Percentiles rank a stretch among this genome's conserved stretches.
These are phyloP conservation scores for Chiridota heheva DNA, from an alignment of 35 echinoderm and acorn worm species.

Conservation along the genomic window DNA sequence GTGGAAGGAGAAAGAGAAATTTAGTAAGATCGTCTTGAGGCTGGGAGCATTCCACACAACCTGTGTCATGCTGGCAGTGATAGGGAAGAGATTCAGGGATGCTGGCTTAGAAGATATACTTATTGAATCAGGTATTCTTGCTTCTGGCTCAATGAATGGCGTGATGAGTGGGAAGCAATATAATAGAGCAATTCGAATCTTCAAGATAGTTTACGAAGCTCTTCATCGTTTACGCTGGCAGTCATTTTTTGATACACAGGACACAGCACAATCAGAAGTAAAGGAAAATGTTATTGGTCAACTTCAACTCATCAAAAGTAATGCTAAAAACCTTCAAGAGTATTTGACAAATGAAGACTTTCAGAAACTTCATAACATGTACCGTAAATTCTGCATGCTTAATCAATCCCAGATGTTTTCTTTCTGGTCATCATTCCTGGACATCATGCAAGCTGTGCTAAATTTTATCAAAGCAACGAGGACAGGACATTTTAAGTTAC, in stretches of 20 bases:
- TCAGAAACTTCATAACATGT: background rate
- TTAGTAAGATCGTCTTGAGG: conserved; percentile 36
- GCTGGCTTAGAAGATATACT: conserved; percentile 75
- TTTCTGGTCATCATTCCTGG: conserved; percentile 57
- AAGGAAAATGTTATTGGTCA: background rate
- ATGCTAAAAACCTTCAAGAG: background rate
- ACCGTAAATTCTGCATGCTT: background rate
- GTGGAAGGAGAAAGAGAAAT: conserved; percentile 26
- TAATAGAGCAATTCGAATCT: conserved; percentile 61
- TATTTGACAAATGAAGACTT: background rate
- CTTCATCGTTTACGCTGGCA: conserved; percentile 6
- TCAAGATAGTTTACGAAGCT: conserved; percentile 72
- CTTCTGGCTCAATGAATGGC: conserved; percentile 67
- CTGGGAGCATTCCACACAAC: conserved; percentile 55
- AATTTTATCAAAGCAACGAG: conserved; percentile 57
- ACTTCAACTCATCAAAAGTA: background rate
- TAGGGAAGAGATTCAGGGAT: conserved; percentile 71
- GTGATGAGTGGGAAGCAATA: conserved; percentile 79
- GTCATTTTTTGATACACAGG: background rate
- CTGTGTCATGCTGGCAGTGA: background rate
- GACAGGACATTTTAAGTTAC: conserved; percentile 51
- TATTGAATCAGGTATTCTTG: conserved; percentile 71
- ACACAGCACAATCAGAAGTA: too few relatives aligned
- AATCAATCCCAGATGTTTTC: conserved; percentile 24
- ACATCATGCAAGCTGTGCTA: conserved; percentile 49